Evolutionary conservation across 1,140 invertebrate species (phyloP), one percentile per base, ranked within the genome.

Genomic region (Euwallacea fornicatus): DNA sequence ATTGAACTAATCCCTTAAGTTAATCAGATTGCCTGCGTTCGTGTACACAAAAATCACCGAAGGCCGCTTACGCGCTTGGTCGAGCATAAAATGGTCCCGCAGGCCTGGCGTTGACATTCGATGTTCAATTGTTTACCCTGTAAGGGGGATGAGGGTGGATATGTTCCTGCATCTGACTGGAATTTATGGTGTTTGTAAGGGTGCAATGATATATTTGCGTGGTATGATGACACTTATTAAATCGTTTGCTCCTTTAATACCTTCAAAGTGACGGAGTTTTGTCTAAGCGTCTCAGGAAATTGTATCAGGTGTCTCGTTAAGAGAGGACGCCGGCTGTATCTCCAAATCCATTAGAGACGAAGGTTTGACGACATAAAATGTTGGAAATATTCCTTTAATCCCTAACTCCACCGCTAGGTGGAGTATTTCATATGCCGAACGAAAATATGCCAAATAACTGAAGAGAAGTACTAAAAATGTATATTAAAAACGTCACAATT

Each of bases 181-280:
- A 74, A 81, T 81, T 81, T 81, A 80, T 80, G 78, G 78, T 73
- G 71, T 77, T 78, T 74, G 55, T 41, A 74, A 76, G 76, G 78
- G 76, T 75, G 62, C 54, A 69, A 75, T 80, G 78, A 80, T 79
- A 79, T 78, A 80, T 80, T 77, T 78, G 74, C 58, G 56, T 43
- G 66, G 76, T 69, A 75, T 74, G 76, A 79, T 79, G 78, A 79
- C 78, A 80, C 78, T 80, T 80, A 80, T 80, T 80, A 79, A 78
- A 79, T 74, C 76, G 75, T 78, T 78, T 78, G 75, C 72, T 76
- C 65, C 71, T 58, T 73, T 76, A 78, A 78, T 78, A 50, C 13
- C 46, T 50, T 33, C 21, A 33, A 33, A 33, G 21, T 33, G 21
- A 4, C 21, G 21, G 4, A 33, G 21, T 33, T 33, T 33, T 33